Percentiles rank a stretch among this genome's conserved stretches.
These are phyloP conservation scores for Chironomus striatipennis DNA, from an alignment of 1,140 invertebrate species.

Conservation along the genomic window DNA sequence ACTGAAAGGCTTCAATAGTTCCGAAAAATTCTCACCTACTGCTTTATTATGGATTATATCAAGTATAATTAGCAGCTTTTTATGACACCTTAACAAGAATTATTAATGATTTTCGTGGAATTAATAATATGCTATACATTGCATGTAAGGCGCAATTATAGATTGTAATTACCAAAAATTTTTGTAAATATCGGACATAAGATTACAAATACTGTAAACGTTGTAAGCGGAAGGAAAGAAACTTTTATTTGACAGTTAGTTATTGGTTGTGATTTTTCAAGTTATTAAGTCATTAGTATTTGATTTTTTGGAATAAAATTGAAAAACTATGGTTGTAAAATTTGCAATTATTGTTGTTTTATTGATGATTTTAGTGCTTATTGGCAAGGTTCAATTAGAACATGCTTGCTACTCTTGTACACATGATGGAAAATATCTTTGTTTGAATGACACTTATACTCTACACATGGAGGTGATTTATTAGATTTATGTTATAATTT, in stretches of 20 bases:
- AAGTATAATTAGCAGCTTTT: not conserved
- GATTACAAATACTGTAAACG: not conserved
- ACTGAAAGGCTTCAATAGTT: not conserved
- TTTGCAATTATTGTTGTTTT: not conserved
- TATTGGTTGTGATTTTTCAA: not conserved
- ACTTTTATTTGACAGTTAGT: not conserved
- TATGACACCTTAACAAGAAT: not conserved
- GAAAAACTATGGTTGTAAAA: not conserved
- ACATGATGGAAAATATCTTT: not conserved
- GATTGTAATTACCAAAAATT: not conserved
- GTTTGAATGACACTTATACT: not conserved
- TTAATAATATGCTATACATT: not conserved
- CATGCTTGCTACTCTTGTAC: not conserved
- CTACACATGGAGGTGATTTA: not conserved
- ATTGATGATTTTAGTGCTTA: not conserved
- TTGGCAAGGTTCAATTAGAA: not conserved
- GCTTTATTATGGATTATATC: not conserved
- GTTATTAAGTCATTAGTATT: too few relatives aligned
- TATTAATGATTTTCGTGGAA: not conserved
- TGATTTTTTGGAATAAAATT: not conserved
- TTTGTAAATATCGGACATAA: not conserved
- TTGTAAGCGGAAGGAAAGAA: not conserved
- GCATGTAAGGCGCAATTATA: not conserved
- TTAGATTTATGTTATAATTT: not conserved
- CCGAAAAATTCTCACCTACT: not conserved